Conservation (phyloP, 2,113 vertebrate species). For the Anguilla rostrata region DNA sequence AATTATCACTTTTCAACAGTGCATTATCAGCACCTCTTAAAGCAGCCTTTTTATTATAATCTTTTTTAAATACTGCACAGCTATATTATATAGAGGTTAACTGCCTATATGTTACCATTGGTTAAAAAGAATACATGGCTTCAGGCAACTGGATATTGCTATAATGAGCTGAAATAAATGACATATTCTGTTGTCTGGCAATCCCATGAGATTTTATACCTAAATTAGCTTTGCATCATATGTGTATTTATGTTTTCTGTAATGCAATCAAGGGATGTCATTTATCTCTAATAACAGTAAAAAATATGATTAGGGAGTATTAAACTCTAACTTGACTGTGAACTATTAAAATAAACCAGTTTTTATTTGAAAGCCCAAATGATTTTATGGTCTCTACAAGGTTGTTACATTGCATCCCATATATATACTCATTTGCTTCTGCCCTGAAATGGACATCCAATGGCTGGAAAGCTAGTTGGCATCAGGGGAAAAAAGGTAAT, state of each 20-base stretch:
- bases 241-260: neutral
- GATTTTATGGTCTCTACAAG: neutral
- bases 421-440: neutral
- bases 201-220: neutral
- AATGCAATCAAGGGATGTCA: neutral
- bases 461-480: neutral
- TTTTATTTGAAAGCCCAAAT: slow-evolving; percentile 14
- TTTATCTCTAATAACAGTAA: neutral
- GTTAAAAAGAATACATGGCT: neutral
- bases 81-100: neutral
- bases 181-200: neutral
- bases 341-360: slow-evolving; percentile 17
- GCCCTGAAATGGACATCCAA: slow-evolving; percentile 18
- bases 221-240: neutral
- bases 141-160: neutral
- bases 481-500: slow-evolving; percentile 49
- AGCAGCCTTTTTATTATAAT: too few species aligned
- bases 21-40: too few species aligned
- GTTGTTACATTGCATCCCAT: neutral
- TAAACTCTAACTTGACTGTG: neutral
- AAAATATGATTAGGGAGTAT: neutral
- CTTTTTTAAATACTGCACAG: too few species aligned
- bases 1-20: too few species aligned
- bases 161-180: neutral
- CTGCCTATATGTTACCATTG: neutral